A percentile compares a stretch with the other conserved stretches of the same genome.
phyloP scores from a whole-genome alignment of 2,888 invertebrate species.

The Listrodromus nycthemerus region DNA sequence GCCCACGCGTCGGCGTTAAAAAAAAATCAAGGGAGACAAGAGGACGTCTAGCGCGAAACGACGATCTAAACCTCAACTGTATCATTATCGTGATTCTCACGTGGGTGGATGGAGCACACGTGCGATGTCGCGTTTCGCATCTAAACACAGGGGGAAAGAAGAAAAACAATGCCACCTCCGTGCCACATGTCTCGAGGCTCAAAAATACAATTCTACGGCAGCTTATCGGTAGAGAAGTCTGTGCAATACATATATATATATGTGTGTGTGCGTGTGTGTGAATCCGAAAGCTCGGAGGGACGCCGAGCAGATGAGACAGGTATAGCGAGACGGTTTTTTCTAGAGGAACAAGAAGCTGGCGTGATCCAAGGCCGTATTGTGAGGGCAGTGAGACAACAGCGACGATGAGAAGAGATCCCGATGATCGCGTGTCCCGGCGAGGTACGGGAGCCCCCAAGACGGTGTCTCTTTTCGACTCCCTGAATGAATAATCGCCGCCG shows the following conservation, averaged over 20 bases:
- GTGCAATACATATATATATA: not conserved
- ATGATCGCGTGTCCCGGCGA: constrained; percentile 81
- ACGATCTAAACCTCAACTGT: constrained; percentile 50
- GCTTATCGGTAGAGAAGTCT: not conserved
- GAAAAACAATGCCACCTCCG: constrained; percentile 1
- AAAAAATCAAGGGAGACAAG: constrained; percentile 49
- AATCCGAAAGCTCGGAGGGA: not conserved
- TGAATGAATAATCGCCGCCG: constrained; percentile 81
- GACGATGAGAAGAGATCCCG: constrained; percentile 47
- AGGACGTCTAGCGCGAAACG: constrained; percentile 60
- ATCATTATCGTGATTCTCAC: constrained; percentile 62
- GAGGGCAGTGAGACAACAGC: constrained; percentile 54
- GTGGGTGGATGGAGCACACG: constrained; percentile 53
- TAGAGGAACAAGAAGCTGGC: constrained; percentile 73
- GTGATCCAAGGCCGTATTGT: constrained; percentile 80
- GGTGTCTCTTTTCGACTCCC: constrained; percentile 77
- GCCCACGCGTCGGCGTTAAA: constrained; percentile 58
- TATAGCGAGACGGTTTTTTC: constrained; percentile 40
- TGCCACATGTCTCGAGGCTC: not conserved
- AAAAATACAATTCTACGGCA: not conserved
- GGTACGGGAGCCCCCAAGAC: constrained; percentile 76
- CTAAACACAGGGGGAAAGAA: not conserved
- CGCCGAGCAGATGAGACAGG: constrained; percentile 8
- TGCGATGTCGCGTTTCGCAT: constrained; percentile 1
- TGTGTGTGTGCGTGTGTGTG: not conserved